Evolutionary conservation across 1,140 invertebrate genomes (phyloP).

Genomic region (Babylonia areolata): DNA sequence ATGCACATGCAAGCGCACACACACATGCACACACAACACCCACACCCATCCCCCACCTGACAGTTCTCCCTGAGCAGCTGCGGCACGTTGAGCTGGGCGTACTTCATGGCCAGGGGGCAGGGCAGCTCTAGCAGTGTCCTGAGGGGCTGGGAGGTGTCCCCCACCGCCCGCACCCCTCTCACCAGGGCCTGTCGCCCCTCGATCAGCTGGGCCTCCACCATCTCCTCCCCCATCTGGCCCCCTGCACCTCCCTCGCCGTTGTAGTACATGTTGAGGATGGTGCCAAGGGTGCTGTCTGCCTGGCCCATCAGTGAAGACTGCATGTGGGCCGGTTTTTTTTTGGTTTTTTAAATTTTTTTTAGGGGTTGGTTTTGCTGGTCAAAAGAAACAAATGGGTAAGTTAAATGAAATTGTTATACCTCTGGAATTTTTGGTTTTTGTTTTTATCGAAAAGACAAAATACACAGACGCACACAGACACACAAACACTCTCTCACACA

Average conservation of each 20-base stretch:
- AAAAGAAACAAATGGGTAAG: too few species aligned
- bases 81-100: constrained; percentile 34
- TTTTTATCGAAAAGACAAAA: too few species aligned
- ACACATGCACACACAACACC: too few species aligned
- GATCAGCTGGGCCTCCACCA: too few species aligned
- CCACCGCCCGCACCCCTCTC: not conserved
- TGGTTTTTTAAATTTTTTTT: too few species aligned
- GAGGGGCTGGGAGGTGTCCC: not conserved
- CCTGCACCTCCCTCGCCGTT: not conserved
- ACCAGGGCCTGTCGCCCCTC: constrained; percentile 15
- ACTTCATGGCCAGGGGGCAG: constrained; percentile 39
- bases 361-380: too few species aligned
- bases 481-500: too few species aligned
- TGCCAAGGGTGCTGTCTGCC: not conserved
- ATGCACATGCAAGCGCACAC: too few species aligned
- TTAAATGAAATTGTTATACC: too few species aligned
- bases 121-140: constrained; percentile 11
- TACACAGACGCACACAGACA: too few species aligned
- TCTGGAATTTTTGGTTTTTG: too few species aligned
- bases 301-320: constrained; percentile 37
- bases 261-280: constrained; percentile 6
- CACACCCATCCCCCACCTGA: constrained; percentile 20
- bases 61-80: constrained; percentile 39
- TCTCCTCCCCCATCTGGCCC: constrained; percentile 17
- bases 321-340: constrained; percentile 7